Evolutionary conservation across 2,888 invertebrate genomes (phyloP), one percentile per base, ranked within the genome.

Genomic region (Apeira syringaria): DNA sequence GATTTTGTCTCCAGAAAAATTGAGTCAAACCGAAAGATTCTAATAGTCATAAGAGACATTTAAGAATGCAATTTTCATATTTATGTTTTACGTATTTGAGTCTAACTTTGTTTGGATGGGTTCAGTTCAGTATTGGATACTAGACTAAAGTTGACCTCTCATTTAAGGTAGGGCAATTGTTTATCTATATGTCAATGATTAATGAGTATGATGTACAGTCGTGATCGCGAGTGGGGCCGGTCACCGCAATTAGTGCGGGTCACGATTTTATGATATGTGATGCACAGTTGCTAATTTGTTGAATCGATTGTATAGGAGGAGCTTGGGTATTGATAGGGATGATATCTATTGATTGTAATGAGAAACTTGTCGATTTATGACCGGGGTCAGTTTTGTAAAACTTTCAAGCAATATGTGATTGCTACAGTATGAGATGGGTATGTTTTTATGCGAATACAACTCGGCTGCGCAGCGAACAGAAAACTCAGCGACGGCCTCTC

Each of bases 121-220:
- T 20, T 7, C 5, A 4, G 5, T 18, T 1, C 6, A 8, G 5
- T 22, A 37, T 35, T 31, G 39, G 47, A 51, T 53, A 55, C 59
- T 61, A 60, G 65, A 66, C 59, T 64, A 61, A 56, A 61, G 69
- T 68, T 87, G 88, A 88, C 87, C 85, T 78, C 85, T 85, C 77
- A 84, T 88, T 85, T 85, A 85, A 88, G 86, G 74, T 82, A 80
- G 83, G 80, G 80, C 85, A 86, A 87, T 88, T 86, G 88, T 87
- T 88, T 88, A 87, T 89, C 84, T 85, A 86, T 86, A 83, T 68
- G 71, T 59, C 69, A 82, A 81, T 85, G 84, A 85, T 85, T 75
- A 84, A 87, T 85, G 85, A 74, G 67, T 68, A 65, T 69, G 74
- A 72, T 74, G 73, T 64, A 58, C 51, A 56, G 70, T 83, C 85